These are phyloP conservation scores for Chionodraco myersi DNA, from an alignment of 2,113 vertebrate species.

Conservation along the genomic window DNA sequence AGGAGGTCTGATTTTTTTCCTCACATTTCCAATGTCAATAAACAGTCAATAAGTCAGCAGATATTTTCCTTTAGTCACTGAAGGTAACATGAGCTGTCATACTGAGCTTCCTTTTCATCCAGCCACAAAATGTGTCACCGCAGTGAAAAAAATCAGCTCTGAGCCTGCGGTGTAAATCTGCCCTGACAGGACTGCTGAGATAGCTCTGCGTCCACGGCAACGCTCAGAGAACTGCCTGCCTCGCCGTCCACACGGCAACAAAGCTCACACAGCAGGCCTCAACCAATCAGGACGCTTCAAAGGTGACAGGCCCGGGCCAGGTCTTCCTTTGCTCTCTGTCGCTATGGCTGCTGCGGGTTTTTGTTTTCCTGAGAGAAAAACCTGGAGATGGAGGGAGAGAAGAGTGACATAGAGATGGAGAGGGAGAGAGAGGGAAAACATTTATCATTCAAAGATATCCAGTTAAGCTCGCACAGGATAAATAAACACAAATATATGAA, in stretches of 20 bases:
- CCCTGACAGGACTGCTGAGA: conserved; percentile 68
- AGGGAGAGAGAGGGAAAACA: conserved; percentile 7
- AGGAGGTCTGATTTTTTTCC: not conserved
- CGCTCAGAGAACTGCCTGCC: conserved; percentile 70
- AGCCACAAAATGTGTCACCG: conserved; percentile 54
- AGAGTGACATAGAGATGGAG: conserved; percentile 14
- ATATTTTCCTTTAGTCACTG: conserved; percentile 2
- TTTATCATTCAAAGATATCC: conserved; percentile 27
- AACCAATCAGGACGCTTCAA: conserved; percentile 76
- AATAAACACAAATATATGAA: not conserved
- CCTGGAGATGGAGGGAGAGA: conserved; percentile 32
- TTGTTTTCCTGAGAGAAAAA: conserved; percentile 67
- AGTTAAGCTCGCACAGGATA: not conserved
- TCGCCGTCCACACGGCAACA: conserved; percentile 80
- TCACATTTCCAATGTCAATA: not conserved
- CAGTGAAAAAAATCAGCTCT: conserved; percentile 32
- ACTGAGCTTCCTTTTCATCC: conserved; percentile 38
- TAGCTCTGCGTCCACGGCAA: conserved; percentile 71
- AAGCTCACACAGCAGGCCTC: conserved; percentile 63
- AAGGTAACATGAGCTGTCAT: conserved; percentile 6
- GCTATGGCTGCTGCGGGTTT: conserved; percentile 76
- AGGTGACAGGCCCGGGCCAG: conserved; percentile 79
- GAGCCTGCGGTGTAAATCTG: conserved; percentile 68
- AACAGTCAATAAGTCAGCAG: conserved; percentile 25
- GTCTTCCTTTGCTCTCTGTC: conserved; percentile 80